Conservation (phyloP, 1,140 invertebrate species). For the Cryptotermes secundus region DNA sequence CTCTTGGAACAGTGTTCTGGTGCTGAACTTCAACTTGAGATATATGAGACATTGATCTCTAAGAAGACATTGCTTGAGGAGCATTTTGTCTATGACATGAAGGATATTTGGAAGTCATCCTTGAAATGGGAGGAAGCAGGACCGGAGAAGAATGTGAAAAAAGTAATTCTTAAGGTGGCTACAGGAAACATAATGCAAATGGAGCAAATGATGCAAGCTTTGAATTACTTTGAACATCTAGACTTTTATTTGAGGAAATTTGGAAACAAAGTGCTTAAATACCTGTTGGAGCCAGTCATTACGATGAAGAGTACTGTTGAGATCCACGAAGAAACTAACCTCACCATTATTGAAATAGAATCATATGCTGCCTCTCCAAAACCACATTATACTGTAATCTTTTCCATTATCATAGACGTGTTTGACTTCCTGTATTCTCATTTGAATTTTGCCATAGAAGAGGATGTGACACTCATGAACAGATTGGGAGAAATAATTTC, state of each 20-base stretch:
- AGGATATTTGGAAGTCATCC: constrained; percentile 51
- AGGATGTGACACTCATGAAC: constrained; percentile 57
- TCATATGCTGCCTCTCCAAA: constrained; percentile 49
- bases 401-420: constrained; percentile 59
- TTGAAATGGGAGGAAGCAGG: constrained; percentile 45
- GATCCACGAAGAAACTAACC: constrained; percentile 46
- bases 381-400: constrained; percentile 57
- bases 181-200: constrained; percentile 47
- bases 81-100: constrained; percentile 49
- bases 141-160: constrained; percentile 34
- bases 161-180: constrained; percentile 41
- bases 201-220: constrained; percentile 52
- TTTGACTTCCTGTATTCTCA: constrained; percentile 60
- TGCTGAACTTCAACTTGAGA: constrained; percentile 50
- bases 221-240: constrained; percentile 51
- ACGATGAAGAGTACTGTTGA: constrained; percentile 52
- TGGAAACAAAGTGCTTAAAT: constrained; percentile 52
- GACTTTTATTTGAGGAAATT: constrained; percentile 52
- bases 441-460: constrained; percentile 55
- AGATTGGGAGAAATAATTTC: constrained; percentile 63
- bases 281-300: constrained; percentile 57
- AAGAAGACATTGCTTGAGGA: constrained; percentile 27
- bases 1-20: constrained; percentile 50
- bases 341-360: constrained; percentile 50
- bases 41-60: constrained; percentile 46